These are phyloP conservation scores for Nicator chloris DNA, from an alignment of 2,113 vertebrate species.

Conservation along the genomic window DNA sequence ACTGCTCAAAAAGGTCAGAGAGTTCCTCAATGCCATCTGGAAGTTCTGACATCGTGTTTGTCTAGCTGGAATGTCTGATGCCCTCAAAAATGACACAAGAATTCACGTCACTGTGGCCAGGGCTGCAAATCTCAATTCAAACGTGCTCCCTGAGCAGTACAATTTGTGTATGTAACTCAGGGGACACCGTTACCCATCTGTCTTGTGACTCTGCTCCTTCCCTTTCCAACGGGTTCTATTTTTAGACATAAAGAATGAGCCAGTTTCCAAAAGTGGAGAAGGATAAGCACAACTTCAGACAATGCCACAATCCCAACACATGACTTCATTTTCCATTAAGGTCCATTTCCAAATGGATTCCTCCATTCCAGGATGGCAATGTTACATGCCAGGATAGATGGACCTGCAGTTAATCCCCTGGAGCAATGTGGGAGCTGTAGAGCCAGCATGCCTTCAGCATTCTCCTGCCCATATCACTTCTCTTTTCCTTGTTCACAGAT, in stretches of 20 bases:
- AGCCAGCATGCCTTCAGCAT: not conserved
- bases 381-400: not conserved
- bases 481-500: not conserved
- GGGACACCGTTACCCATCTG: not conserved
- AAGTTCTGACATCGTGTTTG: not conserved
- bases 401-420: not conserved
- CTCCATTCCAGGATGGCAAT: not conserved
- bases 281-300: slow-evolving; percentile 25
- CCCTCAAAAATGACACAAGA: not conserved
- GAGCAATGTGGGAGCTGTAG: not conserved
- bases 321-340: slow-evolving; percentile 27
- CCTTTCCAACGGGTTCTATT: slow-evolving; percentile 31
- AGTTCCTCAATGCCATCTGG: accelerated
- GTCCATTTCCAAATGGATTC: not conserved
- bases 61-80: not conserved
- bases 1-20: not conserved
- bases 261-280: slow-evolving; percentile 36
- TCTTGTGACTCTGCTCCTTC: not conserved
- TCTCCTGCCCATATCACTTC: not conserved
- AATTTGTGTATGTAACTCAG: not conserved
- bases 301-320: not conserved
- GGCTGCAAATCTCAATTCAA: not conserved
- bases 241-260: slow-evolving; percentile 39
- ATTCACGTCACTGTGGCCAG: not conserved
- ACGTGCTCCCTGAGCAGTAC: not conserved